Evolutionary conservation across 2,113 vertebrate species (phyloP).

Genomic region (Oncorhynchus nerka): DNA sequence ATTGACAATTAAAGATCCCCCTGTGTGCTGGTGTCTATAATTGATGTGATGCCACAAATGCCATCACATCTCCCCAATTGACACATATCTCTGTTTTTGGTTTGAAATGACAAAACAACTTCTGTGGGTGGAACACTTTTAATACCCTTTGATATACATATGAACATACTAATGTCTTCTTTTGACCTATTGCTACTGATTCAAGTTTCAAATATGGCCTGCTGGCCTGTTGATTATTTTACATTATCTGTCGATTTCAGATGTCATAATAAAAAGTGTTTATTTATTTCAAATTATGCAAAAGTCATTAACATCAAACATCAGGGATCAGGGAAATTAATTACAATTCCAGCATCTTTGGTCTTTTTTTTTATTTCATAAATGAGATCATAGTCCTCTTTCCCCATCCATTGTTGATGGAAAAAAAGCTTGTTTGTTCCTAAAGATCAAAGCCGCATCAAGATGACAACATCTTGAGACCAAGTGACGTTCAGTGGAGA

Average conservation of each 20-base stretch:
- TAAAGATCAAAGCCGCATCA: constrained; percentile 23
- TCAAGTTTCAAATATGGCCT: background rate
- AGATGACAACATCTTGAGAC: constrained; percentile 16
- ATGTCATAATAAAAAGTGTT: too few relatives aligned
- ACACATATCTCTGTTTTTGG: constrained; percentile 17
- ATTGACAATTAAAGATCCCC: background rate
- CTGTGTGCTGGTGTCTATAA: background rate
- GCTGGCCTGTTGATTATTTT: too few relatives aligned
- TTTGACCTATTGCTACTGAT: background rate
- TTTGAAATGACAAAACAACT: background rate
- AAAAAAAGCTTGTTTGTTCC: background rate
- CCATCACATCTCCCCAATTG: background rate
- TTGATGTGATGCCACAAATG: constrained; percentile 21
- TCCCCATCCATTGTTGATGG: too few relatives aligned
- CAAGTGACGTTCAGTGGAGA: constrained; percentile 7
- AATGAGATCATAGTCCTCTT: too few relatives aligned
- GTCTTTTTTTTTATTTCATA: too few relatives aligned
- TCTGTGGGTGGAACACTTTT: background rate
- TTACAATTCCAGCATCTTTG: too few relatives aligned
- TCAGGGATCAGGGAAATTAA: too few relatives aligned
- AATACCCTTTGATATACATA: background rate
- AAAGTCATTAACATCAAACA: too few relatives aligned
- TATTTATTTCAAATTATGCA: too few relatives aligned
- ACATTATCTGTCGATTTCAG: too few relatives aligned
- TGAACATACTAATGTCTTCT: background rate